Evolutionary conservation across 2,113 vertebrate genomes (phyloP).

Genomic region (Speoplatyrhinus poulsoni): DNA sequence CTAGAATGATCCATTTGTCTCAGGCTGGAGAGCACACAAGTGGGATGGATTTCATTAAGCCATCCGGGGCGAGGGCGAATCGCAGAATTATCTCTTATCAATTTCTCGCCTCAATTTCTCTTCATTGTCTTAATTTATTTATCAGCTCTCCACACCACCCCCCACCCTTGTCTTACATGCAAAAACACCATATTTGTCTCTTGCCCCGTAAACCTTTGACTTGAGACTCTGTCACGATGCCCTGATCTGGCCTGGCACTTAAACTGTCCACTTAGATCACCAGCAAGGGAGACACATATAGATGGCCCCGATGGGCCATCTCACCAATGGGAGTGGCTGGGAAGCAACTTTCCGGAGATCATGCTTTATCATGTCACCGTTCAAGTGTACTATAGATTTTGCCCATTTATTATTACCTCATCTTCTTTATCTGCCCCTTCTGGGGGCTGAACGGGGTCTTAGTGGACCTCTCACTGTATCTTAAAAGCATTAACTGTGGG

Average conservation of each 20-base stretch:
- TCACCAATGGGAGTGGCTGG: conserved; percentile 15
- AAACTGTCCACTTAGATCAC: background rate
- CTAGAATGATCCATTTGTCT: conserved; percentile 72
- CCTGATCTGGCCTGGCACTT: background rate
- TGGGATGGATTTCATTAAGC: conserved; percentile 74
- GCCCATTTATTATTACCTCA: conserved; percentile 74
- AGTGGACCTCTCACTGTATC: conserved; percentile 66
- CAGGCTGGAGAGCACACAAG: conserved; percentile 70
- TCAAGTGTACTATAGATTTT: conserved; percentile 64
- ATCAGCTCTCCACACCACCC: background rate
- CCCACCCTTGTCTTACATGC: conserved; percentile 35
- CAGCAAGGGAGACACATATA: conserved; percentile 44
- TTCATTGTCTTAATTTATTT: background rate
- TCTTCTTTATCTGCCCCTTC: conserved; percentile 68
- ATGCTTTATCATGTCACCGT: conserved; percentile 61
- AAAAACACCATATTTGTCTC: conserved; percentile 49
- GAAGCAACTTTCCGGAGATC: conserved; percentile 56
- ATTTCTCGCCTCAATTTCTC: conserved; percentile 23
- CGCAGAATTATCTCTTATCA: conserved; percentile 52
- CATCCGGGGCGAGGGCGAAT: conserved; percentile 58
- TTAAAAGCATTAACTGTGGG: conserved; percentile 74
- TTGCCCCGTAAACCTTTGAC: conserved; percentile 5
- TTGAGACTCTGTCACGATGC: conserved; percentile 10
- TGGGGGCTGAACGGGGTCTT: conserved; percentile 58
- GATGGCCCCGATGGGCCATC: conserved; percentile 15